Percentiles rank a stretch among this genome's conserved stretches.
These are phyloP conservation scores for Callitettix versicolor DNA, from an alignment of 1,140 invertebrate genomes.

Conservation along the genomic window DNA sequence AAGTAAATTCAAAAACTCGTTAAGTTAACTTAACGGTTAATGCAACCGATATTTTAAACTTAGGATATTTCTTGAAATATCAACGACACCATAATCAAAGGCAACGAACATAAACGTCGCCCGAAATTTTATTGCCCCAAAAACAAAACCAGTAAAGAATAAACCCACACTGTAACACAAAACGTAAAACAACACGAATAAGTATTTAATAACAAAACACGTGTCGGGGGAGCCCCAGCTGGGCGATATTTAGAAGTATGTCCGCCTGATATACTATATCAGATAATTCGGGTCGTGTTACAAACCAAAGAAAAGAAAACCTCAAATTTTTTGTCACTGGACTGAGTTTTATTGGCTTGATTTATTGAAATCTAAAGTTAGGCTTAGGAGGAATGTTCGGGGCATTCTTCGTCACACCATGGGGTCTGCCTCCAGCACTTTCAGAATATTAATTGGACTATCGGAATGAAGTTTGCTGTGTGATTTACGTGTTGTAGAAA, in stretches of 20 bases:
- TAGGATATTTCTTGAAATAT: too few relatives aligned
- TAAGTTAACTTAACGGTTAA: too few relatives aligned
- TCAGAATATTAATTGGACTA: slow-evolving; percentile 11
- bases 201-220: neutral
- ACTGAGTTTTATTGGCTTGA: slow-evolving; percentile 9
- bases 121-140: too few relatives aligned
- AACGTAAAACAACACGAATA: too few relatives aligned
- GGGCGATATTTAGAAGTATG: slow-evolving; percentile 1
- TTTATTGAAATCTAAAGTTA: neutral
- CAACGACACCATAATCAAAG: too few relatives aligned
- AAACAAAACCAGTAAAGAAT: too few relatives aligned
- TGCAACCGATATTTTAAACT: too few relatives aligned
- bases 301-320: slow-evolving; percentile 1
- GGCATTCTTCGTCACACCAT: neutral
- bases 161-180: too few relatives aligned
- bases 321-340: slow-evolving; percentile 2
- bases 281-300: slow-evolving; percentile 13
- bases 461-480: neutral
- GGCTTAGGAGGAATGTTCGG: slow-evolving; percentile 1
- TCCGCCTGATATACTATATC: slow-evolving; percentile 10
- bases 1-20: too few relatives aligned
- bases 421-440: neutral
- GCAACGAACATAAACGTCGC: too few relatives aligned
- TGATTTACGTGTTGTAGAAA: too few relatives aligned
- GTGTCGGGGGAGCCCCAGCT: slow-evolving; percentile 1